These are phyloP conservation scores for Rhinoraja longicauda DNA, from an alignment of 2,797 vertebrate species.

Conservation along the genomic window DNA sequence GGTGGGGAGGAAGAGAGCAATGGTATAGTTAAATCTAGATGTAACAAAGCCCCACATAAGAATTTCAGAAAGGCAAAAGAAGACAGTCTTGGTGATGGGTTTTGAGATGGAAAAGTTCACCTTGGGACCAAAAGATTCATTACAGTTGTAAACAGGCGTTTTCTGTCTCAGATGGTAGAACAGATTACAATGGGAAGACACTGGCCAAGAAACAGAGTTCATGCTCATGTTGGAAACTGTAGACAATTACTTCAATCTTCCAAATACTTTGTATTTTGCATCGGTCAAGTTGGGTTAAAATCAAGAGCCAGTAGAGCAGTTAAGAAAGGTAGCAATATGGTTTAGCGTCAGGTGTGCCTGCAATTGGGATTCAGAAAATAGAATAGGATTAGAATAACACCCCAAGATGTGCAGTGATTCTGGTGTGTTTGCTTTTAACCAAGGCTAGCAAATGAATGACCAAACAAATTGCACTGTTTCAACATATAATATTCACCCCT, in stretches of 20 bases:
- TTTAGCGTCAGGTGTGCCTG: background rate
- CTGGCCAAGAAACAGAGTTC: background rate
- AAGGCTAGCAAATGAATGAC: background rate
- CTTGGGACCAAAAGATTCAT: background rate
- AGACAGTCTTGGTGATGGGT: background rate
- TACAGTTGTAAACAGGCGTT: background rate
- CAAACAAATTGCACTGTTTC: background rate
- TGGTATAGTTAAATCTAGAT: background rate
- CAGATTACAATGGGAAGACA: background rate
- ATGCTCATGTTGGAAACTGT: background rate
- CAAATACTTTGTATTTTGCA: background rate
- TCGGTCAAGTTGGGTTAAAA: background rate
- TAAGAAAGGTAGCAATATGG: background rate
- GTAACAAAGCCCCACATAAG: background rate
- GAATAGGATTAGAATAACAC: background rate
- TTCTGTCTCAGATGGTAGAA: background rate
- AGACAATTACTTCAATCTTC: background rate
- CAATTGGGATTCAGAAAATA: background rate
- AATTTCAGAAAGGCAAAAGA: background rate
- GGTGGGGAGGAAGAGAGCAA: background rate
- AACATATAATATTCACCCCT: background rate
- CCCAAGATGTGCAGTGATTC: background rate
- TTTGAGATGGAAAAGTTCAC: background rate
- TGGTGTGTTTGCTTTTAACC: background rate
- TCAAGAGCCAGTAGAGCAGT: background rate